These are phyloP conservation scores for Pelosia muscerda DNA, from an alignment of 2,888 invertebrate genomes.

Conservation along the genomic window DNA sequence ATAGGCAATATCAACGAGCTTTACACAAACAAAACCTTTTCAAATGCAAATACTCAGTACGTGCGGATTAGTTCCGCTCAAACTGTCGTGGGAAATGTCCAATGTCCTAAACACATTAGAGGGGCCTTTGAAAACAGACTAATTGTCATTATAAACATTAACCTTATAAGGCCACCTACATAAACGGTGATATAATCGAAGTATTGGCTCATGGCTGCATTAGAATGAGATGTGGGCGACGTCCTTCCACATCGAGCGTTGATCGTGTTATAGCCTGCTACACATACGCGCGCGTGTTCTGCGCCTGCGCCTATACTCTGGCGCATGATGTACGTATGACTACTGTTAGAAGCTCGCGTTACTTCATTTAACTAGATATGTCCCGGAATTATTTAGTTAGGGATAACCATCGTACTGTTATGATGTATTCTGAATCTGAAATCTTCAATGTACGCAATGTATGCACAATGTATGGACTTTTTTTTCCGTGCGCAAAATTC, in stretches of 20 bases:
- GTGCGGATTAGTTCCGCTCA: constrained; percentile 82
- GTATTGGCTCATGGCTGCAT: constrained; percentile 74
- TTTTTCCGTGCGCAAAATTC: no score
- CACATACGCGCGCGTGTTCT: constrained; percentile 70
- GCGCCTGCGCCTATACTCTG: constrained; percentile 52
- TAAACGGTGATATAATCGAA: constrained; percentile 82
- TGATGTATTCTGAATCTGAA: constrained; percentile 73
- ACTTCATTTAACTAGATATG: constrained; percentile 82
- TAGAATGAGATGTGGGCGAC: constrained; percentile 73
- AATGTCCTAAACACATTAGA: constrained; percentile 59
- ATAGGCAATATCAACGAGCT: constrained; percentile 79
- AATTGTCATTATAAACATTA: constrained; percentile 75
- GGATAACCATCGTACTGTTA: constrained; percentile 67
- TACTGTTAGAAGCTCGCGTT: constrained; percentile 63
- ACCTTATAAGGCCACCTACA: constrained; percentile 86
- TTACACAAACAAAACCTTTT: constrained; percentile 84
- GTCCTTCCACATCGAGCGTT: constrained; percentile 75
- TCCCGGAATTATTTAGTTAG: constrained; percentile 79
- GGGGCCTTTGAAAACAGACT: constrained; percentile 46
- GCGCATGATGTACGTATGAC: constrained; percentile 82
- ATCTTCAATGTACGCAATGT: constrained; percentile 50
- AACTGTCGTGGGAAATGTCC: constrained; percentile 76
- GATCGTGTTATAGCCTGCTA: constrained; percentile 65
- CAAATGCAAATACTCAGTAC: constrained; percentile 83
- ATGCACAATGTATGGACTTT: constrained; percentile 36